Conservation (phyloP, 1,140 invertebrate genomes). For the Sarcophaga peregrina region DNA sequence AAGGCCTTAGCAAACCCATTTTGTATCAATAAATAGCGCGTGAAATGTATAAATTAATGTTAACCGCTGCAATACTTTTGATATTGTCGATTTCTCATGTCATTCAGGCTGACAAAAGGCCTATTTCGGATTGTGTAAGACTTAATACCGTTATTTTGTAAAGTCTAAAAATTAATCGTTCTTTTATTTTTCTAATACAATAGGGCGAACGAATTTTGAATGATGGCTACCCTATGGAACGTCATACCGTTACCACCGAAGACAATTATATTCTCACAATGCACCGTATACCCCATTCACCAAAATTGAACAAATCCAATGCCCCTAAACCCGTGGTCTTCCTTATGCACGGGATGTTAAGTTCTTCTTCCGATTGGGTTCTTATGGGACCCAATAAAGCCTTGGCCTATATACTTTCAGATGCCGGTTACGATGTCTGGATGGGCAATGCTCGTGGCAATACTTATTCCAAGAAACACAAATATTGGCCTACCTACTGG, state of each 20-base stretch:
- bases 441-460: slow-evolving; percentile 75
- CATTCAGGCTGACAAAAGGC: not conserved
- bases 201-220: slow-evolving; percentile 28
- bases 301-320: slow-evolving; percentile 46
- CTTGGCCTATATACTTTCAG: slow-evolving; percentile 70
- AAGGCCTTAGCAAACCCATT: not conserved
- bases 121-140: slow-evolving; percentile 3
- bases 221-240: slow-evolving; percentile 61
- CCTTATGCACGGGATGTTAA: slow-evolving; percentile 60
- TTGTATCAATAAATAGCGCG: not conserved
- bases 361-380: slow-evolving; percentile 60
- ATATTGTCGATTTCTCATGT: not conserved
- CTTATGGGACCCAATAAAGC: slow-evolving; percentile 56
- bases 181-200: not conserved
- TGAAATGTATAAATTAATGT: not conserved
- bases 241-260: slow-evolving; percentile 52
- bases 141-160: not conserved
- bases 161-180: not conserved
- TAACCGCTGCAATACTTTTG: not conserved
- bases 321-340: slow-evolving; percentile 54
- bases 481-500: slow-evolving; percentile 68
- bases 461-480: slow-evolving; percentile 73
- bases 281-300: slow-evolving; percentile 59
- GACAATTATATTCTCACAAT: slow-evolving; percentile 60
- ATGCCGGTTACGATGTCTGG: slow-evolving; percentile 79